Evolutionary conservation across 2,113 vertebrate species (phyloP).

Genomic region (Ailurus styani): DNA sequence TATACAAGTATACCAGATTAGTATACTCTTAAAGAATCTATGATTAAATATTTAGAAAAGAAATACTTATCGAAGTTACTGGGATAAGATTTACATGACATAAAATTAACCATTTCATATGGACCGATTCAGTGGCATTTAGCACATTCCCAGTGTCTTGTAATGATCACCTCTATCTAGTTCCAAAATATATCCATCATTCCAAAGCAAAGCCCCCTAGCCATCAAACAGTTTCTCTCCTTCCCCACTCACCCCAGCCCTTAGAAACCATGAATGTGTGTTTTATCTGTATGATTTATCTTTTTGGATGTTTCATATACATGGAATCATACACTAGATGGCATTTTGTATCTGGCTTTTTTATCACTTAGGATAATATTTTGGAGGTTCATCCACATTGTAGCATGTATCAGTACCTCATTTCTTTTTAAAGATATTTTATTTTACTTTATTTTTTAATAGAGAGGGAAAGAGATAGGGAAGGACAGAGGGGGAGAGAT

Average conservation of each 20-base stretch:
- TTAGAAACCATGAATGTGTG: neutral
- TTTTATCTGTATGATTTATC: neutral
- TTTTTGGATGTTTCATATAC: neutral
- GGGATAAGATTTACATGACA: neutral
- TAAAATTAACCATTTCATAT: neutral
- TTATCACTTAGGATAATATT: neutral
- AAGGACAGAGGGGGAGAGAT: neutral
- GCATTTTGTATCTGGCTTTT: neutral
- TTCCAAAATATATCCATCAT: neutral
- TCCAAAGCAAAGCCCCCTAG: neutral
- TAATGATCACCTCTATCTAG: neutral
- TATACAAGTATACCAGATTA: neutral
- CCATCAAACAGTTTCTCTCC: too few relatives aligned
- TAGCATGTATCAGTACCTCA: neutral
- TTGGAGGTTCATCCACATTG: neutral
- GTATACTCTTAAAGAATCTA: neutral
- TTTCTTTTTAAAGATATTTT: neutral
- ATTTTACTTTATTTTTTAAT: neutral
- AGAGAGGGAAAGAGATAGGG: neutral
- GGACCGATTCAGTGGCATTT: neutral
- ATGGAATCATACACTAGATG: neutral
- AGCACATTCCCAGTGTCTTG: neutral
- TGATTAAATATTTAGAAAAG: neutral
- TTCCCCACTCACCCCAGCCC: neutral
- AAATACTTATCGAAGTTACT: neutral